Evolutionary conservation across 2,888 invertebrate genomes (phyloP).

Genomic region (Neocrepidodera transversa): DNA sequence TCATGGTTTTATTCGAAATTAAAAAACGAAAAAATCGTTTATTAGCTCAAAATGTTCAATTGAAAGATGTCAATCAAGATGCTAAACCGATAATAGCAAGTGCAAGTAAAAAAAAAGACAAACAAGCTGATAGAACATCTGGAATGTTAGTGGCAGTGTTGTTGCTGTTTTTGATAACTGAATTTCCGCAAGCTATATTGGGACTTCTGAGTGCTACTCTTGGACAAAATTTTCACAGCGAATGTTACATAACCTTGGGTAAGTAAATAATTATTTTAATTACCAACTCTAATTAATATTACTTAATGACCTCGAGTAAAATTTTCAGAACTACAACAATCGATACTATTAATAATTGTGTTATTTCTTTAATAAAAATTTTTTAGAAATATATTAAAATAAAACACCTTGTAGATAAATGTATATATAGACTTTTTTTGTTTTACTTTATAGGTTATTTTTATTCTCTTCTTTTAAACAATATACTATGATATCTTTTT

Average conservation of each 20-base stretch:
- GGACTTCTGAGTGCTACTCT: slow-evolving; percentile 81
- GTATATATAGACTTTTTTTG: too few relatives aligned
- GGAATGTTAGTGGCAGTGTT: slow-evolving; percentile 90
- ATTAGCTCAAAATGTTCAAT: slow-evolving; percentile 59
- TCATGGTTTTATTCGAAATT: slow-evolving; percentile 81
- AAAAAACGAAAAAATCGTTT: slow-evolving; percentile 76
- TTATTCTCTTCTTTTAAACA: too few relatives aligned
- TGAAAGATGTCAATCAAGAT: slow-evolving; percentile 50
- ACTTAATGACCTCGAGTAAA: too few relatives aligned
- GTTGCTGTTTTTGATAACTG: slow-evolving; percentile 85
- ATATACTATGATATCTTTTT: too few relatives aligned
- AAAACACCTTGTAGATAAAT: too few relatives aligned
- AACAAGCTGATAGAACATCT: slow-evolving; percentile 84
- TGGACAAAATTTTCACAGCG: slow-evolving; percentile 76
- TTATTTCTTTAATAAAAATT: too few relatives aligned
- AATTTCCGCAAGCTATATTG: slow-evolving; percentile 86
- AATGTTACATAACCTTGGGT: slow-evolving; percentile 84
- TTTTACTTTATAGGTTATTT: too few relatives aligned
- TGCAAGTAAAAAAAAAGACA: slow-evolving; percentile 62
- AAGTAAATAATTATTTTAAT: too few relatives aligned
- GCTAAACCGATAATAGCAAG: slow-evolving; percentile 54
- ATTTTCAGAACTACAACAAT: too few relatives aligned
- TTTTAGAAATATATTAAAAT: too few relatives aligned
- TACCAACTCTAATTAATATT: too few relatives aligned
- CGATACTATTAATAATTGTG: too few relatives aligned